A percentile compares a stretch with the other conserved stretches of the same genome.
These are phyloP conservation scores for Trachymyrmex cornetzi DNA, from an alignment of 1,140 invertebrate species.

Conservation along the genomic window DNA sequence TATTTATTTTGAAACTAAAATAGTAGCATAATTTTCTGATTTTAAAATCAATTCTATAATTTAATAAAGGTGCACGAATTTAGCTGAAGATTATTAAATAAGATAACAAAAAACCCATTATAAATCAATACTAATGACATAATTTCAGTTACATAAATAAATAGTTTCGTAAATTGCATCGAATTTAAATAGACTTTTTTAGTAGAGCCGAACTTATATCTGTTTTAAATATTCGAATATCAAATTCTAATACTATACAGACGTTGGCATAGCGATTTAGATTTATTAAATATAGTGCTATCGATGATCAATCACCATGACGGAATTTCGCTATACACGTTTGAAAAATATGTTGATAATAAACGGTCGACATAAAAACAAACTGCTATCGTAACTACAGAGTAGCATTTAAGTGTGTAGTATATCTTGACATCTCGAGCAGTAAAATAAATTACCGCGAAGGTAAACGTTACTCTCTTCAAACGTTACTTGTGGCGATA, in stretches of 20 bases:
- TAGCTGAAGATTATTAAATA: neutral
- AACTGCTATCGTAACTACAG: conserved; percentile 1
- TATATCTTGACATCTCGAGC: conserved; percentile 35
- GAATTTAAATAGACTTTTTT: neutral
- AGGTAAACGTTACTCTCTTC: conserved; percentile 18
- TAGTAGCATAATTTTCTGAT: neutral
- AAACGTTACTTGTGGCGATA: neutral
- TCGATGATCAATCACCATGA: conserved; percentile 5
- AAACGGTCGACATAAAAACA: conserved; percentile 29
- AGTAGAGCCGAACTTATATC: neutral
- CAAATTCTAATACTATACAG: conserved; percentile 4
- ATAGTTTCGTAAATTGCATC: neutral
- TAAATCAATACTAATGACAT: neutral
- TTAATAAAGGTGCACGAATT: neutral
- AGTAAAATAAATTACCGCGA: conserved; percentile 36
- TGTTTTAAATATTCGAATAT: conserved; percentile 13
- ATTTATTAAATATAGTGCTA: conserved; percentile 14
- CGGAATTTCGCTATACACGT: conserved; percentile 17
- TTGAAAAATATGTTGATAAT: conserved; percentile 32
- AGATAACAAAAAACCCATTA: neutral
- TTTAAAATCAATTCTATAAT: neutral
- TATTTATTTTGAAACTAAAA: conserved; percentile 8
- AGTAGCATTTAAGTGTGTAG: conserved; percentile 34
- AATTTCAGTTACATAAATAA: neutral
- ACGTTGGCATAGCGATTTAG: neutral